Evolutionary conservation across 2,113 vertebrate species (phyloP).

Genomic region (Axis porcinus): DNA sequence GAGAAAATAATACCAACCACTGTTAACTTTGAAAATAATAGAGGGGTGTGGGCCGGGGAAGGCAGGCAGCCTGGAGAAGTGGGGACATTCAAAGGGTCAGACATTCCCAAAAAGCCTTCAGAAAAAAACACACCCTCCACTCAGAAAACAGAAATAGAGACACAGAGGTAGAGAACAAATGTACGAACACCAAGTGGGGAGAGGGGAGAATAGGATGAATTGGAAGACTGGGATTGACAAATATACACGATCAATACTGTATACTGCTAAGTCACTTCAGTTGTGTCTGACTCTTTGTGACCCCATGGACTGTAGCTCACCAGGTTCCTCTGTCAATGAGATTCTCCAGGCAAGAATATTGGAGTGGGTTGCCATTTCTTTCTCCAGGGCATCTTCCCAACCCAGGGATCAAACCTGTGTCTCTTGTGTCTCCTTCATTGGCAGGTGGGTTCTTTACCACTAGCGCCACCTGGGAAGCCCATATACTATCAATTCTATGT

Average conservation of each 20-base stretch:
- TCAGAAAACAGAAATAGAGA: neutral
- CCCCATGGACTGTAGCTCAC: neutral
- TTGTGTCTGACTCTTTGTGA: neutral
- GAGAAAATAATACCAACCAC: neutral
- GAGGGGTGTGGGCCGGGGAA: neutral
- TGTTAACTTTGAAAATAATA: neutral
- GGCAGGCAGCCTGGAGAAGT: too few species aligned
- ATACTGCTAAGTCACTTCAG: neutral
- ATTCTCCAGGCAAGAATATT: neutral
- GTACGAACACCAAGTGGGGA: accelerated
- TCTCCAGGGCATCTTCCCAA: neutral
- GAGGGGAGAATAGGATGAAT: neutral
- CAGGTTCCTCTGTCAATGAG: neutral
- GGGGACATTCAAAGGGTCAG: too few species aligned
- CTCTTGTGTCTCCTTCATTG: neutral
- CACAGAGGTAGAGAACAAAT: neutral
- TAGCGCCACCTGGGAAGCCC: neutral
- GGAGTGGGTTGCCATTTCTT: neutral
- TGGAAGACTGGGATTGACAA: neutral
- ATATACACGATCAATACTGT: neutral
- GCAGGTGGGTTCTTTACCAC: neutral
- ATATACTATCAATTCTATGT: neutral
- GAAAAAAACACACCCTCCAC: neutral
- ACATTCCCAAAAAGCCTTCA: neutral
- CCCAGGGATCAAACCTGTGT: neutral